A percentile compares a stretch with the other conserved stretches of the same genome.
phyloP scores from a whole-genome alignment of 2,113 vertebrate genomes.

The Scatophagus argus region DNA sequence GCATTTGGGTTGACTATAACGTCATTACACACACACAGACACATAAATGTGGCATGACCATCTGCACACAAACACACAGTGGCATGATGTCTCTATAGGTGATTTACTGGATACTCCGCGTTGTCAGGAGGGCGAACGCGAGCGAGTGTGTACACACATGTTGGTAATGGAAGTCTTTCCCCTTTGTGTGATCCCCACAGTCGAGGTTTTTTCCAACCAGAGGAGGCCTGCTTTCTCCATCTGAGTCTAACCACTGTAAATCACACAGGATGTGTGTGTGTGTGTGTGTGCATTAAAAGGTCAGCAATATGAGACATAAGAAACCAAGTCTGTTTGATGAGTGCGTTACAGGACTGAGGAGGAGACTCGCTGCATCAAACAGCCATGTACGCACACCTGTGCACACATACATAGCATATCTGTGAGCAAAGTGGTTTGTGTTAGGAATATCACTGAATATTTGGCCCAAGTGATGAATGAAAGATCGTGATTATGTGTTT shows the following conservation, averaged over 20 bases:
- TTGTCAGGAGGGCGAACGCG: conserved; percentile 11
- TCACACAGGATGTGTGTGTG: conserved; percentile 55
- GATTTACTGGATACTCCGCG: conserved; percentile 58
- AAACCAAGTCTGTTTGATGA: conserved; percentile 21
- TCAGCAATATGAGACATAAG: conserved; percentile 10
- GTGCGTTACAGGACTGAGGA: background rate
- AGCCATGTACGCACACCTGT: background rate
- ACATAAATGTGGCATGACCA: conserved; percentile 18
- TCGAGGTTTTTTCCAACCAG: conserved; percentile 59
- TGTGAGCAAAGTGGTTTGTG: conserved; percentile 17
- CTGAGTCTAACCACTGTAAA: conserved; percentile 56
- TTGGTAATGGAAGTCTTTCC: conserved; percentile 51
- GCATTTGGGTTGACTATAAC: too few species aligned
- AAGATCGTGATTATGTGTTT: background rate
- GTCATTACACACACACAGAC: background rate
- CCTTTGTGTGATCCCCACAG: conserved; percentile 54
- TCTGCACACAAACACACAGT: conserved; percentile 29
- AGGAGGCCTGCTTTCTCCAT: conserved; percentile 75
- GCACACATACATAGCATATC: background rate
- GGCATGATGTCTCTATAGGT: conserved; percentile 27
- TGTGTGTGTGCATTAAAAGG: conserved; percentile 28
- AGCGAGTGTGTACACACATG: conserved; percentile 20
- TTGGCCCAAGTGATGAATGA: conserved; percentile 47
- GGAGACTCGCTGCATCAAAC: background rate
- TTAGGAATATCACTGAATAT: conserved; percentile 12